phyloP scores from a whole-genome alignment of 1,140 invertebrate genomes.

The Ceratitis capitata region DNA sequence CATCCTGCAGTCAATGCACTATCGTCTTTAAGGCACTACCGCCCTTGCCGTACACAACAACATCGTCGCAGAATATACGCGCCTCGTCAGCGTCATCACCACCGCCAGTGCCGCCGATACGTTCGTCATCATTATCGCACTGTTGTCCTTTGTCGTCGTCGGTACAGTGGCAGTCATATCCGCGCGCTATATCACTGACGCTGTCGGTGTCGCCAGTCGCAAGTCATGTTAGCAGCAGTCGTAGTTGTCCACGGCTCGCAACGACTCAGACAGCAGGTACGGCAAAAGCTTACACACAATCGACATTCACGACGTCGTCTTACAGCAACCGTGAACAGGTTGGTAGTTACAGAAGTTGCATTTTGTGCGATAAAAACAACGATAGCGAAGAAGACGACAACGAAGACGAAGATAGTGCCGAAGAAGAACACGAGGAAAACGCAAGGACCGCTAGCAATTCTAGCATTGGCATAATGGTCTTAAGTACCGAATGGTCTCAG shows the following conservation, averaged over 20 bases:
- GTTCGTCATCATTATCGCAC: conserved; percentile 22
- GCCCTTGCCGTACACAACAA: background rate
- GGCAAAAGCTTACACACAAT: conserved; percentile 24
- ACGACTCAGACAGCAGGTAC: conserved; percentile 44
- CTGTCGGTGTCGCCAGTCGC: background rate
- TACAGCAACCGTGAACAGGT: background rate
- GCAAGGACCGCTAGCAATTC: background rate
- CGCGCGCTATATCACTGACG: background rate
- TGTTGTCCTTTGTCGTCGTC: background rate
- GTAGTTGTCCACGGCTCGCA: conserved; percentile 35
- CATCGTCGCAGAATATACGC: background rate
- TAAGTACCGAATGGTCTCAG: conserved; percentile 92
- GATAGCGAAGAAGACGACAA: background rate
- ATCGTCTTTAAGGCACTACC: conserved; percentile 19
- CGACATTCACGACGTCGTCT: background rate
- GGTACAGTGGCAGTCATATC: background rate
- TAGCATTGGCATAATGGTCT: conserved; percentile 68
- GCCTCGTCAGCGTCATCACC: background rate
- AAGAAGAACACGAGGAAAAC: background rate
- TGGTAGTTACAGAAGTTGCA: background rate
- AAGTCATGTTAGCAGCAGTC: conserved; percentile 53
- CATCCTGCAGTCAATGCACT: background rate
- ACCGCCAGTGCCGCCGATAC: conserved; percentile 4
- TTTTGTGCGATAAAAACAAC: background rate
- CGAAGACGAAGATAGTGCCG: background rate